Percentiles rank a stretch among this genome's conserved stretches.
These are phyloP conservation scores for Drosophila gaucha DNA, from an alignment of 2,888 invertebrate species.

Conservation along the genomic window DNA sequence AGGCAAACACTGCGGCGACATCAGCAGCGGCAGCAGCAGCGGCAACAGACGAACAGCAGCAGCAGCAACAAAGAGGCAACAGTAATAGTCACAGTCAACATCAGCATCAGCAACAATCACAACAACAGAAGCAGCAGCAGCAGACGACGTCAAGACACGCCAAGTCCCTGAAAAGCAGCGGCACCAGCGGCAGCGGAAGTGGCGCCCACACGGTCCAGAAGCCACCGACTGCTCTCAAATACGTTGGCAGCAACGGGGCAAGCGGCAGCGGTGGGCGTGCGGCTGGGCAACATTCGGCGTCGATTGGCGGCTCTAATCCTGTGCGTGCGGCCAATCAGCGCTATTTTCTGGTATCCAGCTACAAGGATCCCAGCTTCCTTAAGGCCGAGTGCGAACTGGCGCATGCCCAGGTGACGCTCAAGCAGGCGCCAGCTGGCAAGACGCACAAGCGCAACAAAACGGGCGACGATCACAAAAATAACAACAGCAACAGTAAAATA, in stretches of 20 bases:
- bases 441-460: conserved; percentile 50
- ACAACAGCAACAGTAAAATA: conserved; percentile 52
- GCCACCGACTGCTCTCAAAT: conserved; percentile 11
- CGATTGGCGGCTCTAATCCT: conserved; percentile 60
- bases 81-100: conserved; percentile 9
- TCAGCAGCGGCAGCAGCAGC: conserved; percentile 26
- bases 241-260: conserved; percentile 16
- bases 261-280: conserved; percentile 11
- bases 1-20: conserved; percentile 31
- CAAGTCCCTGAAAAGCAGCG: conserved; percentile 24
- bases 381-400: conserved; percentile 84
- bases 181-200: not conserved
- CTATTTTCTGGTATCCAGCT: conserved; percentile 80
- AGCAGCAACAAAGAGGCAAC: conserved; percentile 14
- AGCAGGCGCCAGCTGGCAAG: conserved; percentile 18
- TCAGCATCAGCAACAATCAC: conserved; percentile 22
- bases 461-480: conserved; percentile 54
- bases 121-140: conserved; percentile 9
- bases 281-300: conserved; percentile 3
- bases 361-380: conserved; percentile 83
- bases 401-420: conserved; percentile 79
- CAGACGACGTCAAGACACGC: conserved; percentile 14
- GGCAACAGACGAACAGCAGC: conserved; percentile 25
- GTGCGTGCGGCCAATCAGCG: conserved; percentile 80
- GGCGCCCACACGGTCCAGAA: conserved; percentile 9